Conservation (phyloP, 2,888 invertebrate genomes). For the Trichogramma dendrolimi region DNA sequence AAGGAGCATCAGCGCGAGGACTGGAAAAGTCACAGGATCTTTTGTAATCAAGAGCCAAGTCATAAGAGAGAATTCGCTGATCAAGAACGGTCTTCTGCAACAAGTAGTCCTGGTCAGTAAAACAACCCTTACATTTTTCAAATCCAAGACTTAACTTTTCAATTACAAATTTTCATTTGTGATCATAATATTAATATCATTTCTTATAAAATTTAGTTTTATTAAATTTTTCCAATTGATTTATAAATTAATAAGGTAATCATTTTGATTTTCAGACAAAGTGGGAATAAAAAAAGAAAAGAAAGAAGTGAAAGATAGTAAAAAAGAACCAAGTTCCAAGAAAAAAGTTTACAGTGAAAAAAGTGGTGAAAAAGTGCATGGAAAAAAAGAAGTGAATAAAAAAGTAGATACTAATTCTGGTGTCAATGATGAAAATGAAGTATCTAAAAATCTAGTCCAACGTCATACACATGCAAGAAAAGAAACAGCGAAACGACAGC, state of each 20-base stretch:
- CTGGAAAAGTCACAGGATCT: conserved; percentile 71
- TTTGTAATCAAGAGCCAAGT: conserved; percentile 29
- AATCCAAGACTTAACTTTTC: no score
- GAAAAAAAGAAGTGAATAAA: conserved; percentile 13
- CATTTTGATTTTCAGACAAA: not conserved
- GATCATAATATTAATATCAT: not conserved
- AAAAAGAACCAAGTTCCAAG: conserved; percentile 9
- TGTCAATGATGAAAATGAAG: no score
- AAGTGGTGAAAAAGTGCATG: conserved; percentile 8
- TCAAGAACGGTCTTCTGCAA: no score
- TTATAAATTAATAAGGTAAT: not conserved
- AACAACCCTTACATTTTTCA: no score
- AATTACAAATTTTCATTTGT: no score
- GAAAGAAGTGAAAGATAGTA: not conserved
- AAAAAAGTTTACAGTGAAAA: conserved; percentile 5
- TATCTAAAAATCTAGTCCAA: no score
- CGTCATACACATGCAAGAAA: not conserved
- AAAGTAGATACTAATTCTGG: conserved; percentile 2
- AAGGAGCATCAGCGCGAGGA: conserved; percentile 75
- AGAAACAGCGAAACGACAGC: conserved; percentile 15
- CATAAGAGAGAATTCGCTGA: no score
- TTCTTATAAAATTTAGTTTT: not conserved
- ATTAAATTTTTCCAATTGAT: not conserved
- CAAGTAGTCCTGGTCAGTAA: no score
- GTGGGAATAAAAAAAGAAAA: not conserved